These are phyloP conservation scores for Dryomyza anilis DNA, from an alignment of 2,888 invertebrate species.

Conservation along the genomic window DNA sequence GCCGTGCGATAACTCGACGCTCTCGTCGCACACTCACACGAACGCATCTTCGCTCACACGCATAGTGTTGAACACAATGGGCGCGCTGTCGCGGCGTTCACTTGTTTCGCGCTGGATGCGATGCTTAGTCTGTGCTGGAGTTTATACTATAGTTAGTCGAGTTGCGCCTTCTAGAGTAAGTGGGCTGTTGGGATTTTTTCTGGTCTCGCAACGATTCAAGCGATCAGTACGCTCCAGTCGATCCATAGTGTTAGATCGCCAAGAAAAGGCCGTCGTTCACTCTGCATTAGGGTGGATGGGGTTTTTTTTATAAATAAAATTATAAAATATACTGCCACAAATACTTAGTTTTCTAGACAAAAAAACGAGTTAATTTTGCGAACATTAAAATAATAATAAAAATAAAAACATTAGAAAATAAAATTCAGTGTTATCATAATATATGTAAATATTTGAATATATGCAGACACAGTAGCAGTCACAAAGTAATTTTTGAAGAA, in stretches of 20 bases:
- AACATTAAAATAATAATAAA: neutral
- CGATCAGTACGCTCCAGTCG: constrained; percentile 60
- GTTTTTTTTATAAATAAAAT: constrained; percentile 32
- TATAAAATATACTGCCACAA: no score
- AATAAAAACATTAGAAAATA: neutral
- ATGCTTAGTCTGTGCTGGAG: constrained; percentile 48
- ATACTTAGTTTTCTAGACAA: no score
- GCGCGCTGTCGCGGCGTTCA: neutral
- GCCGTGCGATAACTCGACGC: neutral
- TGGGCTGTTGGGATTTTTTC: constrained; percentile 50
- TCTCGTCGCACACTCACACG: neutral
- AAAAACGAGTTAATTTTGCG: neutral
- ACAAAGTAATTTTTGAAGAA: constrained; percentile 28
- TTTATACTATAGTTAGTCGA: constrained; percentile 60
- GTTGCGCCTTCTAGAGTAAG: constrained; percentile 61
- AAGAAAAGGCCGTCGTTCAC: constrained; percentile 40
- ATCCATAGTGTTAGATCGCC: constrained; percentile 58
- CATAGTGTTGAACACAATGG: no score
- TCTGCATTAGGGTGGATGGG: constrained; percentile 45
- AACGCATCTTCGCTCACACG: neutral
- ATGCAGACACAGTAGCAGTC: neutral
- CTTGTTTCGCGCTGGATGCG: constrained; percentile 23
- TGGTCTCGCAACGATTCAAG: constrained; percentile 45
- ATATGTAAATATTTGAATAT: no score
- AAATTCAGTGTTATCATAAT: no score